Evolutionary conservation across 1,140 invertebrate species (phyloP), one percentile per base, ranked within the genome.

Genomic region (Lycorma delicatula): DNA sequence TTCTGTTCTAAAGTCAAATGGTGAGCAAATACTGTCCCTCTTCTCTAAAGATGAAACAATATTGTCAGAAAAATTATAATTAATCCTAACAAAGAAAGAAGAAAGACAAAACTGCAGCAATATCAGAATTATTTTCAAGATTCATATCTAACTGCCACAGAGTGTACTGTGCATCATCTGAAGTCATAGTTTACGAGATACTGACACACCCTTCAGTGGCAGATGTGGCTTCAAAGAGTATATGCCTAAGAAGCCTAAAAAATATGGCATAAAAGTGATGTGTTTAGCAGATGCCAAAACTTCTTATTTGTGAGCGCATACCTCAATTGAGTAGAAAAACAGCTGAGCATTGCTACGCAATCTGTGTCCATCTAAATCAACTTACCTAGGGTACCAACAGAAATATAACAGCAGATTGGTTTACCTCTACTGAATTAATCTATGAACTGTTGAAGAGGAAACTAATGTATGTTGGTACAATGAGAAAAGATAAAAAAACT

Each of bases 401-500:
- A 60, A 72, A 69, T 54, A 50, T 72, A 9, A 73, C 70, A 11
- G 63, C 60, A 16, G 70, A 73, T 50, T 72, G 70, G 68, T 74
- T 75, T 63, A 64, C 61, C 23, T 73, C 70, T 23, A 59, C 72
- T 22, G 56, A 69, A 60, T 61, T 73, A 27, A 61, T 68, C 29
- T 55, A 72, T 44, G 52, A 54, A 50, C 62, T 74, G 44, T 64
- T 54, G 61, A 56, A 70, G 31, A 56, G 63, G 23, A 59, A 50
- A 38, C 16, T 62, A 54, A 56, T 76, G 46, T 70, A 71, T 52
- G 62, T 73, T 18, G 75, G 73, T 20, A 75, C 73, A n/a, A 44
- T 76, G 36, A 68, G 66, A 59, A 73, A 71, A 68, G 74, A 74
- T 59, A 74, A 74, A 67, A 62, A 60, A 52, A 63, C 74, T 53